phyloP scores from a whole-genome alignment of 2,888 invertebrate species.

The Nephrotoma appendiculata region DNA sequence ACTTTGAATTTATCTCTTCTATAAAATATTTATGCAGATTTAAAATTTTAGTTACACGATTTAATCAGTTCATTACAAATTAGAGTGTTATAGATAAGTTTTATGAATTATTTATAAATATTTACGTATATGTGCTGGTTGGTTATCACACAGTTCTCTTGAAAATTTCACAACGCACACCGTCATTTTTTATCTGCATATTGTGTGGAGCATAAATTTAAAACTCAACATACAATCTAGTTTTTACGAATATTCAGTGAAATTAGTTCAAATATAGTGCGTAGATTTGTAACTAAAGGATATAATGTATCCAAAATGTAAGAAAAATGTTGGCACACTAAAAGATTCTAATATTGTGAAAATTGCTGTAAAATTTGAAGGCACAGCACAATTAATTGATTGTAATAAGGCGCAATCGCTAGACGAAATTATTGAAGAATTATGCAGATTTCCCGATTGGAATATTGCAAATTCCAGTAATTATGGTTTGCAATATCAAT shows the following conservation, averaged over 20 bases:
- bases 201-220: background rate
- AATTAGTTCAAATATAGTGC: no score
- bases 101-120: background rate
- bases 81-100: background rate
- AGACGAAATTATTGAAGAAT: conserved; percentile 67
- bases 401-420: conserved; percentile 83
- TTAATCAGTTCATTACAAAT: background rate
- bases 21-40: background rate
- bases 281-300: no score
- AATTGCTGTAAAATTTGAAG: conserved; percentile 74
- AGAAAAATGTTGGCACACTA: conserved; percentile 26
- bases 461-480: conserved; percentile 69
- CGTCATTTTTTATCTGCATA: background rate
- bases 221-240: background rate
- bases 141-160: background rate
- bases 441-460: conserved; percentile 64
- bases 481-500: conserved; percentile 82
- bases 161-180: background rate
- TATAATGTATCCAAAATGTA: background rate
- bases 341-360: conserved; percentile 78
- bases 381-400: conserved; percentile 65
- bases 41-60: background rate
- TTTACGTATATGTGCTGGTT: background rate
- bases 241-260: no score
- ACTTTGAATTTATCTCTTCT: background rate